Conservation (phyloP, 2,888 invertebrate genomes). For the Onchidella celtica region DNA sequence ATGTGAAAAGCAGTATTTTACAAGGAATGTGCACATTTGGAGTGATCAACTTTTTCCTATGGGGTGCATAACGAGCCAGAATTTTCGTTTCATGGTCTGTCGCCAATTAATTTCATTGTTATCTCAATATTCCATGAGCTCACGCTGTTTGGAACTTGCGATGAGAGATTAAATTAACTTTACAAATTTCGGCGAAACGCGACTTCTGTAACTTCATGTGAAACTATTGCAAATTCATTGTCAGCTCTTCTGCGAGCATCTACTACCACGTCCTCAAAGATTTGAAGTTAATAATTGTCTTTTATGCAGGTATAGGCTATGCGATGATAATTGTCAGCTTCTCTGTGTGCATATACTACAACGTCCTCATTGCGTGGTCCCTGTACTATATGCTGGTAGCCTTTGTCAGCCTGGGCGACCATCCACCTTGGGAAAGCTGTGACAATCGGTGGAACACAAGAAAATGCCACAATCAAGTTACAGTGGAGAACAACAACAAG, state of each 20-base stretch:
- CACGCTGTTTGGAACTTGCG: too few species aligned
- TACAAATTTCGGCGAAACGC: too few species aligned
- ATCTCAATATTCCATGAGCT: too few species aligned
- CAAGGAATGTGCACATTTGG: too few species aligned
- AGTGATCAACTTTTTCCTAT: too few species aligned
- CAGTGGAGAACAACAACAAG: slow-evolving; percentile 51
- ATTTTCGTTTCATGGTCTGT: too few species aligned
- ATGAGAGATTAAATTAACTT: too few species aligned
- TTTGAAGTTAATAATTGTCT: too few species aligned
- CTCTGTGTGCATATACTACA: slow-evolving; percentile 70
- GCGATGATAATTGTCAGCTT: slow-evolving; percentile 67
- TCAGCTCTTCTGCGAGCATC: slow-evolving; percentile 65
- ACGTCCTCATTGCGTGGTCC: slow-evolving; percentile 69
- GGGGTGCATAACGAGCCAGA: too few species aligned
- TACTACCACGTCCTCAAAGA: slow-evolving; percentile 73
- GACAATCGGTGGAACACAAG: slow-evolving; percentile 63
- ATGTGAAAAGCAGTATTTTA: too few species aligned
- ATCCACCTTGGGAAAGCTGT: slow-evolving; percentile 66
- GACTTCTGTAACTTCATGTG: too few species aligned
- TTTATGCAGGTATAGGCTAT: slow-evolving; percentile 65
- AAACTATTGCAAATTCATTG: slow-evolving; percentile 65
- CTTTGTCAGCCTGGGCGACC: slow-evolving; percentile 66
- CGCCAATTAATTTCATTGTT: too few species aligned
- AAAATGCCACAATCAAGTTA: slow-evolving; percentile 57
- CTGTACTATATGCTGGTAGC: slow-evolving; percentile 72